These are phyloP conservation scores for Amitus sp. DNA, from an alignment of 2,888 invertebrate genomes.

Conservation along the genomic window DNA sequence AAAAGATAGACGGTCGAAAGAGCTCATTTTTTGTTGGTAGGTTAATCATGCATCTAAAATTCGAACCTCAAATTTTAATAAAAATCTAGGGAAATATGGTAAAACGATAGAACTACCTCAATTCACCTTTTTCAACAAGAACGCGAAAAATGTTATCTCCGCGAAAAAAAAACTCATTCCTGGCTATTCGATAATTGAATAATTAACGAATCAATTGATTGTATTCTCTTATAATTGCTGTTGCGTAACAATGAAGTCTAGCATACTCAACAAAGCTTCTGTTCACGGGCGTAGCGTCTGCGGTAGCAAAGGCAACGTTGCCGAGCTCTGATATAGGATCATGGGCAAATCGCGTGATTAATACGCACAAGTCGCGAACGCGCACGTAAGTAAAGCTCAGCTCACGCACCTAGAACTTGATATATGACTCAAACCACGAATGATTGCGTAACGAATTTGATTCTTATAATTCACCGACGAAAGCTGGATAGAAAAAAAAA, in stretches of 20 bases:
- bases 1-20: too few relatives aligned
- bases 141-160: neutral
- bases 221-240: conserved; percentile 6
- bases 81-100: too few relatives aligned
- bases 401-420: neutral
- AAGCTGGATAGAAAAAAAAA: too few relatives aligned
- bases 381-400: conserved; percentile 2
- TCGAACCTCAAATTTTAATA: too few relatives aligned
- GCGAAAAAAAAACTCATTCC: neutral
- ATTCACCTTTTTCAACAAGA: too few relatives aligned
- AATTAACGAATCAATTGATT: conserved; percentile 11
- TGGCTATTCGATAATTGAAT: conserved; percentile 1
- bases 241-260: conserved; percentile 8
- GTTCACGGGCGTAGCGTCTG: conserved; percentile 10
- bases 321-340: conserved; percentile 54
- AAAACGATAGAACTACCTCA: too few relatives aligned
- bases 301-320: conserved; percentile 25
- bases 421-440: conserved; percentile 16
- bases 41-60: too few relatives aligned
- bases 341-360: conserved; percentile 61
- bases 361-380: conserved; percentile 47
- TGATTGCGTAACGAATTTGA: conserved; percentile 19
- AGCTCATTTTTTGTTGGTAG: too few relatives aligned
- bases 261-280: conserved; percentile 12
- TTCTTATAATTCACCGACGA: conserved; percentile 16